Evolutionary conservation across 2,888 invertebrate genomes (phyloP), one percentile per base, ranked within the genome.

Genomic region (Mythimna impura): DNA sequence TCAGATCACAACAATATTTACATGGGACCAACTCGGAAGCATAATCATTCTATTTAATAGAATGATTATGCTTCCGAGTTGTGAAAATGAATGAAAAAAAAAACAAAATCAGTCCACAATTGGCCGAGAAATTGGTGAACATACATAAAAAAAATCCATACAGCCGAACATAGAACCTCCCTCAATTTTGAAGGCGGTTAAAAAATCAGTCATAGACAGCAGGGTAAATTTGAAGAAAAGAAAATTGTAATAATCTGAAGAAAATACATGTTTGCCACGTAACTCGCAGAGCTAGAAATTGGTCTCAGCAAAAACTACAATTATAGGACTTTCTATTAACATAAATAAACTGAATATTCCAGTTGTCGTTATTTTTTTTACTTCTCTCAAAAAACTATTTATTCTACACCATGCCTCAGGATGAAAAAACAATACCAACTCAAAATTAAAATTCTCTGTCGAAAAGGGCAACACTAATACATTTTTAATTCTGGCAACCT

Each of bases 401-500:
- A 34, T 58, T 65, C 40, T 20, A 55, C 34, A 69, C n/a, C 12
- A 40, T 10, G n/a, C n/a, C 54, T 10, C 43, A 25, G 17, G 8
- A 64, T 25, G 22, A 54, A 62, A 74, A 68, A 74, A 81, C 73
- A 77, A 73, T 54, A 66, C 71, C 14, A 22, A 66, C 12, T 22
- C 34, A 9, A 74, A 74, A 82, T 82, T 71, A 58, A 78, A 81
- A 71, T 82, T 82, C 71, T 60, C 60, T 72, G 63, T 66, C 12
- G 75, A 86, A 71, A 85, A 79, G 67, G 78, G 82, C 74, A 85
- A 81, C 40, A 72, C 75, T 82, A 80, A 86, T 89, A 89, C 83
- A 88, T 90, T 87, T 89, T 90, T 87, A 86, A 90, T 79, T 82
- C 83, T 80, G 77, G 83, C 75, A 89, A 88, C 85, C 84, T 85